A percentile compares a stretch with the other conserved stretches of the same genome.
Conservation (phyloP, 2,113 vertebrate genomes). For the Nesogale talazaci region DNA sequence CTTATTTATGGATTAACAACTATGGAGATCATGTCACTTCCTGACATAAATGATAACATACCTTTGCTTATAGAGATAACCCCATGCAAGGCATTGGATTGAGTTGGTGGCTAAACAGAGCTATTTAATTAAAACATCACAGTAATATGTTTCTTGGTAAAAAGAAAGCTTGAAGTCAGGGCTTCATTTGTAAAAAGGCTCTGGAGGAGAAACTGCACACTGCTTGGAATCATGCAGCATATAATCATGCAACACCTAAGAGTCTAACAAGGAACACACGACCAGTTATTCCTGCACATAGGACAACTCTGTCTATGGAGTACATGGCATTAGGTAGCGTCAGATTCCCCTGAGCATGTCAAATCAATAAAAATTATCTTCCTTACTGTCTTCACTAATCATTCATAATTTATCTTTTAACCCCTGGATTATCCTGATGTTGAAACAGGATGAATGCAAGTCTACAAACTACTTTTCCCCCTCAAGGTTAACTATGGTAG, state of each 20-base stretch:
- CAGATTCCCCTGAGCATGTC: background rate
- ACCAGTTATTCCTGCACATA: background rate
- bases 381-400: constrained; percentile 11
- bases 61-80: constrained; percentile 56
- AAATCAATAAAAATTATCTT: background rate
- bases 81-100: constrained; percentile 48
- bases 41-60: constrained; percentile 73
- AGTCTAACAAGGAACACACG: no score
- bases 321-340: background rate
- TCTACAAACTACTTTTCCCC: background rate
- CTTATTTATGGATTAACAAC: constrained; percentile 74
- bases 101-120: constrained; percentile 65
- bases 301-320: background rate
- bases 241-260: background rate
- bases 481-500: background rate
- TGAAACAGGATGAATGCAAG: constrained; percentile 1
- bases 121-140: constrained; percentile 59
- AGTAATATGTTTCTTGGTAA: constrained; percentile 30
- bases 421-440: background rate
- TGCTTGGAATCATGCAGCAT: background rate
- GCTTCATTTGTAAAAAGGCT: background rate
- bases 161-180: background rate
- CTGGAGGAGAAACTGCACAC: background rate
- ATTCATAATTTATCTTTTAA: background rate
- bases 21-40: constrained; percentile 66